A percentile compares a stretch with the other conserved stretches of the same genome.
These are phyloP conservation scores for Sarcophaga carnaria DNA, from an alignment of 2,888 invertebrate genomes.

Conservation along the genomic window DNA sequence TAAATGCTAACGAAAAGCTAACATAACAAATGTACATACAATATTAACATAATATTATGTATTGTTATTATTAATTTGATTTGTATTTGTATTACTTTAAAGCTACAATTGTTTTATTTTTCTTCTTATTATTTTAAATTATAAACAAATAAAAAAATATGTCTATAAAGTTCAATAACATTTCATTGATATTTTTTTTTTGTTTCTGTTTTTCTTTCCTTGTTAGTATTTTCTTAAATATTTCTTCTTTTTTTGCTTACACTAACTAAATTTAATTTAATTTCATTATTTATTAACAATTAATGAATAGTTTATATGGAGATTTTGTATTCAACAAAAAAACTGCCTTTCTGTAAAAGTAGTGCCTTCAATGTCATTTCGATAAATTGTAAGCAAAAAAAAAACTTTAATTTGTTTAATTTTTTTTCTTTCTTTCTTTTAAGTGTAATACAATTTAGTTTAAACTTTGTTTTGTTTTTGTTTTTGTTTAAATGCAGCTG, in stretches of 20 bases:
- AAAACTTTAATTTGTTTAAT: conserved; percentile 34
- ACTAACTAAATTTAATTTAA: conserved; percentile 28
- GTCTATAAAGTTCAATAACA: conserved; percentile 57
- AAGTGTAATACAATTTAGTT: conserved; percentile 38
- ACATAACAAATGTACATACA: conserved; percentile 56
- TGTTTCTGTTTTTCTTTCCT: conserved; percentile 23
- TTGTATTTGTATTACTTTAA: background rate
- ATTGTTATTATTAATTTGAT: background rate
- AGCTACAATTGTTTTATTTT: background rate
- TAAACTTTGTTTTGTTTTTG: conserved; percentile 36
- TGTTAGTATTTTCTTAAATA: conserved; percentile 30
- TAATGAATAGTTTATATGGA: conserved; percentile 54
- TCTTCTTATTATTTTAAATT: background rate
- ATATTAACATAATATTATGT: conserved; percentile 16
- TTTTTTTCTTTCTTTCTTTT: conserved; percentile 12
- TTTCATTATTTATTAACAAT: conserved; percentile 34
- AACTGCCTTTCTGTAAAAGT: background rate
- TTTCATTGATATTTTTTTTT: conserved; percentile 32
- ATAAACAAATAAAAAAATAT: background rate
- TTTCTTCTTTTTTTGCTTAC: conserved; percentile 45
- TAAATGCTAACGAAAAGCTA: conserved; percentile 63
- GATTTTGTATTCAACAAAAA: conserved; percentile 21
- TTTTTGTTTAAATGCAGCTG: conserved; percentile 48
- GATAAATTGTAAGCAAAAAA: conserved; percentile 27
- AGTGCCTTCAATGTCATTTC: conserved; percentile 46